A percentile compares a stretch with the other conserved stretches of the same genome.
Evolutionary conservation across 64 coral and sea anemone species (phyloP).

Genomic region (Acropora yongei): DNA sequence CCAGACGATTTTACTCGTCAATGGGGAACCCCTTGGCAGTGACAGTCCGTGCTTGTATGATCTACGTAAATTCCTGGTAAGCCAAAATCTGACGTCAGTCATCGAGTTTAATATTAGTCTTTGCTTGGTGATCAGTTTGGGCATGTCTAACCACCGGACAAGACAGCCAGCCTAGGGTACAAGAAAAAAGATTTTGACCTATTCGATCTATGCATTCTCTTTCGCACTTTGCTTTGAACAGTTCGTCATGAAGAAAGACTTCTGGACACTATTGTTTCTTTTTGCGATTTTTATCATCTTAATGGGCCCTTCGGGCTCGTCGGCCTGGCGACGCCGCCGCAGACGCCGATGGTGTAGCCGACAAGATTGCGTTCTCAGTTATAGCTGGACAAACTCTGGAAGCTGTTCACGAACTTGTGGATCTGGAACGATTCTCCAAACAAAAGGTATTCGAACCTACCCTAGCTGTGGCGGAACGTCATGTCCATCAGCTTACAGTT

Average conservation of each 20-base stretch:
- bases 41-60: no score
- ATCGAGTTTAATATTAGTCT: no score
- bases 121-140: no score
- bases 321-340: conserved; percentile 11
- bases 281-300: background rate
- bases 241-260: background rate
- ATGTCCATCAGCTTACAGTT: background rate
- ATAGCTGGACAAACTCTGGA: background rate
- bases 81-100: no score
- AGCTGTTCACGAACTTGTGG: conserved; percentile 16
- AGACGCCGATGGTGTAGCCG: background rate
- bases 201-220: no score
- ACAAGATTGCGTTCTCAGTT: background rate
- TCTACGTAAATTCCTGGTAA: no score
- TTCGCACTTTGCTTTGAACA: background rate
- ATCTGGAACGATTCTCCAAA: background rate
- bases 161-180: no score
- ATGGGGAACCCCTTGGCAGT: no score
- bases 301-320: background rate
- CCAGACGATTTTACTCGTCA: no score
- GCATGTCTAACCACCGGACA: no score
- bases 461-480: background rate
- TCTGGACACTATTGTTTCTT: background rate
- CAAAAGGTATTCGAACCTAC: background rate
- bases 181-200: no score